Conservation (phyloP, 2,888 invertebrate genomes). For the Balanococcus diminutus region DNA sequence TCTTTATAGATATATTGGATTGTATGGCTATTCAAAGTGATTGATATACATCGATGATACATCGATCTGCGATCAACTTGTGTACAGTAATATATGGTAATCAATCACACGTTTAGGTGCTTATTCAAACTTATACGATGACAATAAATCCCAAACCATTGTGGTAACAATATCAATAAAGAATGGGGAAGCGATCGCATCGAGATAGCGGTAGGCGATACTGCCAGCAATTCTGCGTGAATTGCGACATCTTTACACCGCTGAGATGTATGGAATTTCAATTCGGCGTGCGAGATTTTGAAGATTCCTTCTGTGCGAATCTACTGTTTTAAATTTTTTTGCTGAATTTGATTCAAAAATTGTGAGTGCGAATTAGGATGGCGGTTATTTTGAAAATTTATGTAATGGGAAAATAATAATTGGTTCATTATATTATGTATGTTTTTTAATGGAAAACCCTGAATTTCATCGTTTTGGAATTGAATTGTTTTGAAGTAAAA, state of each 20-base stretch:
- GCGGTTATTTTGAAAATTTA: too few relatives aligned
- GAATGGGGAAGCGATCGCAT: background rate
- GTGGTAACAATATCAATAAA: background rate
- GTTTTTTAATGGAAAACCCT: too few relatives aligned
- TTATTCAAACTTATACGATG: background rate
- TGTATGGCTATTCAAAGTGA: background rate
- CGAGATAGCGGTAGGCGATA: background rate
- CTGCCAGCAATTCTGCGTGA: background rate
- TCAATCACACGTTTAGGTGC: background rate
- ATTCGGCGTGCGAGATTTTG: too few relatives aligned
- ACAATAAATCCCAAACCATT: background rate
- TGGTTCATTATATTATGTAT: too few relatives aligned
- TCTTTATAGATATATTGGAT: background rate
- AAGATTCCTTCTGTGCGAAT: too few relatives aligned
- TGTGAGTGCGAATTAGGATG: too few relatives aligned
- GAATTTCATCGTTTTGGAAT: too few relatives aligned
- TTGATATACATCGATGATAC: background rate
- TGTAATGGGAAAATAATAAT: too few relatives aligned
- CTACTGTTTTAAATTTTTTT: too few relatives aligned
- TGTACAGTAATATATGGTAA: background rate
- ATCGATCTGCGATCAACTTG: background rate
- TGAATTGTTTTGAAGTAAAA: too few relatives aligned
- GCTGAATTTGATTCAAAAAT: too few relatives aligned
- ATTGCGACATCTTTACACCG: background rate
- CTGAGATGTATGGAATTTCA: background rate